These are phyloP conservation scores for Cantharis nigra DNA, from an alignment of 2,888 invertebrate genomes.

Conservation along the genomic window DNA sequence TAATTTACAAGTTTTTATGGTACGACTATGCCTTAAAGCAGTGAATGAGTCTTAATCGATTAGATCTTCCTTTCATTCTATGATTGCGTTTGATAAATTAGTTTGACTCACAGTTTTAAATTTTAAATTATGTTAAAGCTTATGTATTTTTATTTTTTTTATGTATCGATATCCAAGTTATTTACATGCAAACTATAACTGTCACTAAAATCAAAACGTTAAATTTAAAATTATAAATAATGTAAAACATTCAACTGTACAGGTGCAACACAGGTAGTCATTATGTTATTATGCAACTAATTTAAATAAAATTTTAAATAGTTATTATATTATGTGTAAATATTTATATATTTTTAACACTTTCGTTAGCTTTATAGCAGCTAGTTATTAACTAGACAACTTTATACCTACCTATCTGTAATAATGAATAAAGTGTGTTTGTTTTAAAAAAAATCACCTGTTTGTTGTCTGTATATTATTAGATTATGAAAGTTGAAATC, in stretches of 20 bases:
- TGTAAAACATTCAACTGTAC: background rate
- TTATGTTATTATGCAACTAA: background rate
- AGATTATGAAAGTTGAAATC: background rate
- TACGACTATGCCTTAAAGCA: background rate
- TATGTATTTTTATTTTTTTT: background rate
- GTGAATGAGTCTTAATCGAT: background rate
- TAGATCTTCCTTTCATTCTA: background rate
- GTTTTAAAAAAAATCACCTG: background rate
- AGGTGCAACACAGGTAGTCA: background rate
- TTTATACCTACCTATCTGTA: background rate
- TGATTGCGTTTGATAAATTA: background rate
- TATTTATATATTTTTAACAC: conserved; percentile 4
- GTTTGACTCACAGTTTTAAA: background rate
- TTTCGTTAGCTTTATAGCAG: background rate
- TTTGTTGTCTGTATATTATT: background rate
- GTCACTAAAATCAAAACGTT: background rate
- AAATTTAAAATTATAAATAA: background rate
- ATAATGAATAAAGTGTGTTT: background rate
- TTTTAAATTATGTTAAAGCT: background rate
- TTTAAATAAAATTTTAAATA: background rate
- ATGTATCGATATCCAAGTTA: background rate
- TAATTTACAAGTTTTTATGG: conserved; percentile 29
- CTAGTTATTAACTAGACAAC: background rate
- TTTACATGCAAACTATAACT: background rate
- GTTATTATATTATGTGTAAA: background rate